Conservation (phyloP, 2,888 invertebrate species). For the Griposia aprilina region DNA sequence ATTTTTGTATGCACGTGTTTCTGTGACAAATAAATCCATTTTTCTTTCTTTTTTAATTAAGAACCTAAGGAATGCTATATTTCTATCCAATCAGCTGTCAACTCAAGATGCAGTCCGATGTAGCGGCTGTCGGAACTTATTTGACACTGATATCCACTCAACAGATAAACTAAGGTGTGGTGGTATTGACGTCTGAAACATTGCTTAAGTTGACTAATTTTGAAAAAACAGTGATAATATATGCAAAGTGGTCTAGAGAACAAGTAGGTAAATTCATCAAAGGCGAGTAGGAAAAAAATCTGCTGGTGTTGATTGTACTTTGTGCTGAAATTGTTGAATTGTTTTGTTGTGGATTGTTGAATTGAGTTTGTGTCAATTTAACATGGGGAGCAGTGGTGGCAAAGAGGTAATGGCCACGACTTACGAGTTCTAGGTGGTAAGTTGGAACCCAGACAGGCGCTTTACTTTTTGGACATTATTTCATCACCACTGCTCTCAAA, state of each 20-base stretch:
- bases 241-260: not conserved
- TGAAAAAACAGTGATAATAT: not conserved
- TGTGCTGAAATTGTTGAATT: not conserved
- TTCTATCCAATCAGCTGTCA: not conserved
- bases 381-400: no score
- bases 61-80: not conserved
- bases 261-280: not conserved
- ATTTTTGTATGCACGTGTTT: no score
- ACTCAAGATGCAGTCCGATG: not conserved
- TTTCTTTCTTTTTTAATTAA: no score
- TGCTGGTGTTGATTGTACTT: not conserved
- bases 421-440: no score
- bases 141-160: not conserved
- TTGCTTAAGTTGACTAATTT: not conserved
- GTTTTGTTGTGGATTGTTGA: not conserved
- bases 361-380: not conserved
- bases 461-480: no score
- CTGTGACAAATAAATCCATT: no score
- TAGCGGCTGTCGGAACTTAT: not conserved
- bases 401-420: no score
- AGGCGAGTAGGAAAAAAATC: not conserved
- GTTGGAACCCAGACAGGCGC: no score
- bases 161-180: not conserved
- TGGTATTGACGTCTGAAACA: not conserved
- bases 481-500: no score